These are phyloP conservation scores for Schizothorax lantsangensis DNA, from an alignment of 2,797 vertebrate species.

Conservation along the genomic window DNA sequence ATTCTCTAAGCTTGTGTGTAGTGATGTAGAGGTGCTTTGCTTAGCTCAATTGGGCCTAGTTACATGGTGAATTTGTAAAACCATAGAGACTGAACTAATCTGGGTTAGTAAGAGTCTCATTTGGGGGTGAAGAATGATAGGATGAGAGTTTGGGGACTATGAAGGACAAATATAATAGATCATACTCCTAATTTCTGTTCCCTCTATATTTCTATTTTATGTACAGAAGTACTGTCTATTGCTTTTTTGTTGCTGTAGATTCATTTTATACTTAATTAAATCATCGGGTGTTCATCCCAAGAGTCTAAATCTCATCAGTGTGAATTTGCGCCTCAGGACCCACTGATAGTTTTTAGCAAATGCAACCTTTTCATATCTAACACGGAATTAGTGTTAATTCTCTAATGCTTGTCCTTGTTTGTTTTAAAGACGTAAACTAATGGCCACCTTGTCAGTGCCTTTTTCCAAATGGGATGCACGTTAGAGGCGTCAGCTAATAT, in stretches of 20 bases:
- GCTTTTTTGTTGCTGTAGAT: neutral
- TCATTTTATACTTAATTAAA: neutral
- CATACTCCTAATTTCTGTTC: neutral
- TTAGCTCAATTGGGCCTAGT: constrained; percentile 65
- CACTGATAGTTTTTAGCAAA: neutral
- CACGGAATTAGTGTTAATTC: neutral
- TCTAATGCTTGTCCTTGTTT: constrained; percentile 19
- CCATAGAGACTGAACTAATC: constrained; percentile 44
- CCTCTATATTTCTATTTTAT: neutral
- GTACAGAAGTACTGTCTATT: neutral
- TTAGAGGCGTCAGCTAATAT: constrained; percentile 33
- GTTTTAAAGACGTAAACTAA: constrained; percentile 40
- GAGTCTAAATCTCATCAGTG: constrained; percentile 10
- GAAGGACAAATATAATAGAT: constrained; percentile 7
- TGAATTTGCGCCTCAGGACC: neutral
- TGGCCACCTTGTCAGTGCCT: neutral
- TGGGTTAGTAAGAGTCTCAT: constrained; percentile 29
- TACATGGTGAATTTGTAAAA: constrained; percentile 65
- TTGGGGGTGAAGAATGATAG: neutral
- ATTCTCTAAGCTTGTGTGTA: constrained; percentile 30
- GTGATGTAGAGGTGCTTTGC: constrained; percentile 64
- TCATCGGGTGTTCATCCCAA: neutral
- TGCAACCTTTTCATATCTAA: neutral
- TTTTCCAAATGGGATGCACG: constrained; percentile 11
- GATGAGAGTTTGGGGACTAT: neutral